These are phyloP conservation scores for Enoplosus armatus DNA, from an alignment of 2,797 vertebrate species.

Conservation along the genomic window DNA sequence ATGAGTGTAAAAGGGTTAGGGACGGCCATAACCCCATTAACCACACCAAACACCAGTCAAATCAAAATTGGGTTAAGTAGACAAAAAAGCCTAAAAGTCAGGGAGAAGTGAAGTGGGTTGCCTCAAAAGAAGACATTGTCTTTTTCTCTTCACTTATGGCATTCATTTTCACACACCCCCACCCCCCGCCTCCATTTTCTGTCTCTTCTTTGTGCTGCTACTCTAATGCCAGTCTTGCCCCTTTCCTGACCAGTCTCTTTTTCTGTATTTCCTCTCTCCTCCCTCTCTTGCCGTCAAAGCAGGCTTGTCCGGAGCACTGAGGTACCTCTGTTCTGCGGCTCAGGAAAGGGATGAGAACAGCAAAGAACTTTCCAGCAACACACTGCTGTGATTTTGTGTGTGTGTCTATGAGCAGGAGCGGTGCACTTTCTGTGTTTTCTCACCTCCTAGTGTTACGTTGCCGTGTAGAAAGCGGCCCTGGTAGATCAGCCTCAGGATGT, in stretches of 20 bases:
- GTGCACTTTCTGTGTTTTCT: slow-evolving; percentile 62
- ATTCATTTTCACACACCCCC: slow-evolving; percentile 14
- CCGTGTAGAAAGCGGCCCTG: slow-evolving; percentile 98
- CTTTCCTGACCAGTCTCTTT: slow-evolving; percentile 68
- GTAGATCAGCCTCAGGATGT: slow-evolving; percentile 98
- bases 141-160: slow-evolving; percentile 26
- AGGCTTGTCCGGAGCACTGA: slow-evolving; percentile 80
- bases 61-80: slow-evolving; percentile 45
- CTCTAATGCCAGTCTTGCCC: slow-evolving; percentile 60
- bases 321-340: slow-evolving; percentile 77
- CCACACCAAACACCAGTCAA: slow-evolving; percentile 39
- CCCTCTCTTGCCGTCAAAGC: slow-evolving; percentile 77
- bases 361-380: slow-evolving; percentile 74
- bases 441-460: slow-evolving; percentile 99
- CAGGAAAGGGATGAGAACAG: slow-evolving; percentile 72
- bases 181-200: neutral
- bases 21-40: slow-evolving; percentile 26
- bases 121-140: too few relatives aligned
- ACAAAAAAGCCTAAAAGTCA: slow-evolving; percentile 46
- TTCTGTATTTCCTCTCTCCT: slow-evolving; percentile 76
- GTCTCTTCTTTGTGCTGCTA: slow-evolving; percentile 54
- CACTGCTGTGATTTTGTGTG: slow-evolving; percentile 59
- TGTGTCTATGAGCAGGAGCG: slow-evolving; percentile 21
- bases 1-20: slow-evolving; percentile 41
- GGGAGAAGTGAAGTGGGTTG: slow-evolving; percentile 24